Evolutionary conservation across 2,888 invertebrate species (phyloP), one percentile per base, ranked within the genome.

Genomic region (Tanytarsus gracilentus): DNA sequence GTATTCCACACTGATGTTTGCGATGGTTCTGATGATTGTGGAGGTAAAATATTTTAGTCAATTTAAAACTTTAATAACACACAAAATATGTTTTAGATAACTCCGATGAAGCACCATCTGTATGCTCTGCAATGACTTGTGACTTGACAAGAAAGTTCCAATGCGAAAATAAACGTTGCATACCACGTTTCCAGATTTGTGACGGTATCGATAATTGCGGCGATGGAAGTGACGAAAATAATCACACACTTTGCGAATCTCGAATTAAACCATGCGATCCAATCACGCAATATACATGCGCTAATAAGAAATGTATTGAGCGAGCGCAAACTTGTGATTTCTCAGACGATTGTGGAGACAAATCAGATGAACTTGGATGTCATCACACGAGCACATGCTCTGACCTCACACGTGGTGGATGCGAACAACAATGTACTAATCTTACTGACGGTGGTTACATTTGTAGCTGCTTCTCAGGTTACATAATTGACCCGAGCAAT

Each of bases 171-270:
- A 87, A 88, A 65, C 84, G 88, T 65, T 92, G 92, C 67, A 88
- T 92, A 61, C 85, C 90, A 1, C 78, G 83, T 62, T 90, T 88
- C 69, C 89, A 90, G 68, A 79, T 91, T 7, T 97, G 97, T 72
- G 95, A 97, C 73, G 88, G 89, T 27, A 79, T 87, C 16, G 90
- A 94, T 72, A 92, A 96, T 72, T 97, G 96, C 72, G 90, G 91
- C 33, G 95, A 96, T 72, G 93, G 92, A 7, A 89, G 89, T 0
- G 97, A 97, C 73, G 96, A 97, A 74, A 94, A 94, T 73, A 93
- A 94, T 73, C 88, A 93, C 82, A 92, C 92, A 0, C 75, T 92
- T 61, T 94, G 93, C 69, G 83, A 86, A 1, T 77, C 80, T n/a
- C 82, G 84, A 63, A 79, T 82, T 55, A 82, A 84, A 65, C 83